Evolutionary conservation across 1,140 invertebrate species (phyloP).

Genomic region (Drosophila seguyi): DNA sequence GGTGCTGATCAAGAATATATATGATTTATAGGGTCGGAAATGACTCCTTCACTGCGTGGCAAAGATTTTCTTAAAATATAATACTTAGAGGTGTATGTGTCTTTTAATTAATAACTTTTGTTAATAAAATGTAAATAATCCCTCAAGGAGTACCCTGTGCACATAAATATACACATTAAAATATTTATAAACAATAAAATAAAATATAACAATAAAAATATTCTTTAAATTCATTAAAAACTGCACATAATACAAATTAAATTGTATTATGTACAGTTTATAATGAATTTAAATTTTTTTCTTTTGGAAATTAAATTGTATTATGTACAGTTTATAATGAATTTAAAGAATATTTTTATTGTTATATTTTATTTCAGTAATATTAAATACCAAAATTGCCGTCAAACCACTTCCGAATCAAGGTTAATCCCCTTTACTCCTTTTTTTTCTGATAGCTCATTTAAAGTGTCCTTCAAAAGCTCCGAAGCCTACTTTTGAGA

Average conservation of each 20-base stretch:
- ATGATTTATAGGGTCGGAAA: not conserved
- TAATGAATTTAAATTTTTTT: no score
- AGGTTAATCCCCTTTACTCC: constrained; percentile 11
- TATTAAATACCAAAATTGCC: no score
- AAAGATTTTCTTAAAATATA: not conserved
- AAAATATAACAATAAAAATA: not conserved
- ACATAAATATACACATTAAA: no score
- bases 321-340: no score
- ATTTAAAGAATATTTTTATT: no score
- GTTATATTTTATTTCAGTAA: no score
- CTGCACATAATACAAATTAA: no score
- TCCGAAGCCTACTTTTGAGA: constrained; percentile 12
- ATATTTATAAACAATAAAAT: no score
- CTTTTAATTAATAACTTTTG: not conserved
- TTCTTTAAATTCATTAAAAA: not conserved
- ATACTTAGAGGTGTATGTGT: not conserved
- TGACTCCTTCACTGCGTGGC: not conserved
- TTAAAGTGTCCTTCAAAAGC: constrained; percentile 33
- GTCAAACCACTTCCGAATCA: not conserved
- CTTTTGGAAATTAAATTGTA: no score
- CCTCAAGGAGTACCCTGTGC: not conserved
- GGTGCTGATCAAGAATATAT: not conserved
- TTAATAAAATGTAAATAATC: not conserved
- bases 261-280: no score
- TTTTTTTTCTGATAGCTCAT: not conserved